phyloP scores from a whole-genome alignment of 2,888 invertebrate genomes.

The Eristalis pertinax region DNA sequence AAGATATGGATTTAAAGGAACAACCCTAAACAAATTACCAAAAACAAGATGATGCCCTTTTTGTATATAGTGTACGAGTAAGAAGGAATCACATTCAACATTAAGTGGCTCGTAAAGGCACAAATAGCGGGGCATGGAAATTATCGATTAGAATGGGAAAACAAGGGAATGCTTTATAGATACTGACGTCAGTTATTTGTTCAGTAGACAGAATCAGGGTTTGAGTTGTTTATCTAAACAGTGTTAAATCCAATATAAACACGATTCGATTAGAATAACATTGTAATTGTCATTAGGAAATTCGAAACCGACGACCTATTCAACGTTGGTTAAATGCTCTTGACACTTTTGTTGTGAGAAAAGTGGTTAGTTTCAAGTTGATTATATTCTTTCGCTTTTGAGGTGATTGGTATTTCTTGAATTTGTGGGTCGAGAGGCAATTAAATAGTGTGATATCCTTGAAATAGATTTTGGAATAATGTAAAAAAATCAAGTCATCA shows the following conservation, averaged over 20 bases:
- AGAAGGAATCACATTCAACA: constrained; percentile 13
- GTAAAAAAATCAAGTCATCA: no score
- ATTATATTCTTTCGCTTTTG: no score
- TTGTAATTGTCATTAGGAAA: constrained; percentile 23
- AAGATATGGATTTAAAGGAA: not conserved
- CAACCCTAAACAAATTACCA: not conserved
- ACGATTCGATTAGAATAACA: constrained; percentile 30
- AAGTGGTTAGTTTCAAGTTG: not conserved
- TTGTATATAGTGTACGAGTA: not conserved
- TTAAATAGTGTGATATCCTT: no score
- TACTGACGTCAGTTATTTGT: constrained; percentile 4
- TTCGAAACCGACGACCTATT: constrained; percentile 8
- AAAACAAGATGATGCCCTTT: not conserved
- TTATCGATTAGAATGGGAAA: constrained; percentile 41
- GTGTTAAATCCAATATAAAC: constrained; percentile 22
- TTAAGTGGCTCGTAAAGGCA: constrained; percentile 30
- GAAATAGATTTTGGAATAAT: no score
- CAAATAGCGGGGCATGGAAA: not conserved
- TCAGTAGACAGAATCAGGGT: constrained; percentile 10
- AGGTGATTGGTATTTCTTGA: no score
- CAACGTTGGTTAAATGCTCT: not conserved
- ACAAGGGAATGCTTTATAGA: constrained; percentile 34
- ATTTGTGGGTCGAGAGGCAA: no score
- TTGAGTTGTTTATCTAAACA: constrained; percentile 5
- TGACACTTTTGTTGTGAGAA: not conserved